Evolutionary conservation across 2,888 invertebrate species (phyloP).

Genomic region (Leptogaster cylindrica): DNA sequence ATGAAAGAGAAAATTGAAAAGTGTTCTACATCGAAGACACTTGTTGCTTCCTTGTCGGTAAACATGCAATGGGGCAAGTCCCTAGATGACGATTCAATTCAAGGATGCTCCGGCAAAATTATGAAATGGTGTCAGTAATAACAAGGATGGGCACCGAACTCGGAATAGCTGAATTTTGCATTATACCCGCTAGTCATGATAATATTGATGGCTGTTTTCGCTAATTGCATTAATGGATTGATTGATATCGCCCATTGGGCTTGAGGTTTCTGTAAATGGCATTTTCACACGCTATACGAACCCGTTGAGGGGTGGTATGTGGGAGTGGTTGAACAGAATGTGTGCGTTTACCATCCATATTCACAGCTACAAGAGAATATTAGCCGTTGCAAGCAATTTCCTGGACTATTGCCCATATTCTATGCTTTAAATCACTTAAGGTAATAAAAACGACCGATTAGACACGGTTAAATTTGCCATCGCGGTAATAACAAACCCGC

Average conservation of each 20-base stretch:
- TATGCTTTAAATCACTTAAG: slow-evolving; percentile 5
- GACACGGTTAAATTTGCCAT: slow-evolving; percentile 12
- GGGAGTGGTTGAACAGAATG: slow-evolving; percentile 23
- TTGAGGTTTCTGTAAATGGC: background rate
- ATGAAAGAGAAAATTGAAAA: no score
- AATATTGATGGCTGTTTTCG: background rate
- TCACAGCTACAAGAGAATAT: background rate
- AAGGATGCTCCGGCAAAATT: background rate
- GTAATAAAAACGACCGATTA: slow-evolving; percentile 25
- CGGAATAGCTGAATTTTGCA: background rate
- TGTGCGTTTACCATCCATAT: background rate
- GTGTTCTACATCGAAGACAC: background rate
- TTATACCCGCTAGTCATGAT: background rate
- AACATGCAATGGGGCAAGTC: background rate
- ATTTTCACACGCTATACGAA: slow-evolving; percentile 4
- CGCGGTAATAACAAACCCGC: background rate
- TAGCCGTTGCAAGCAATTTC: slow-evolving; percentile 4
- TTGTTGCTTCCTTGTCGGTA: background rate
- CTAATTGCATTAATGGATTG: slow-evolving; percentile 31
- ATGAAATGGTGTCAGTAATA: background rate
- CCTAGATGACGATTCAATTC: no score
- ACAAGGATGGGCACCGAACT: background rate
- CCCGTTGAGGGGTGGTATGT: slow-evolving; percentile 8
- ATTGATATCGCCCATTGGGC: background rate
- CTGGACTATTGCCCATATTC: no score